A percentile compares a stretch with the other conserved stretches of the same genome.
Conservation (phyloP, 2,113 vertebrate genomes). For the Bufo bufo region DNA sequence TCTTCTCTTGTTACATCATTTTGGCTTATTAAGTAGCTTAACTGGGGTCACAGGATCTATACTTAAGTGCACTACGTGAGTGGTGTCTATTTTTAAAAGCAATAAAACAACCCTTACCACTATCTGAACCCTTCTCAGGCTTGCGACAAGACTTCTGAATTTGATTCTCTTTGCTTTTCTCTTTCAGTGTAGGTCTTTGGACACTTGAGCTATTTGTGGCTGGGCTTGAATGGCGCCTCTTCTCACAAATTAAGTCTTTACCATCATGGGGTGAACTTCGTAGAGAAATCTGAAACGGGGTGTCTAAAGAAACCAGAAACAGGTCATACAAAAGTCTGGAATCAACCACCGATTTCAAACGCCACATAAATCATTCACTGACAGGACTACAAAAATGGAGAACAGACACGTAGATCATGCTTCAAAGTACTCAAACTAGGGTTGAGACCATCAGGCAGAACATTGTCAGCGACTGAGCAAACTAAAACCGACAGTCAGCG, state of each 20-base stretch:
- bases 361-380: background rate
- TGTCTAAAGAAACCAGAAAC: slow-evolving; percentile 62
- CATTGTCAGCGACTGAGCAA: background rate
- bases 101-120: slow-evolving; percentile 67
- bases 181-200: slow-evolving; percentile 68
- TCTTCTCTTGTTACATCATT: too few relatives aligned
- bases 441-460: slow-evolving; percentile 24
- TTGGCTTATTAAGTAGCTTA: too few relatives aligned
- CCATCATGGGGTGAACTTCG: slow-evolving; percentile 68
- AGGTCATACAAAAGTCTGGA: background rate
- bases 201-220: slow-evolving; percentile 69
- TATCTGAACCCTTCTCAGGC: slow-evolving; percentile 66
- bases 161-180: slow-evolving; percentile 72
- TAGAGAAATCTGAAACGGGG: slow-evolving; percentile 68
- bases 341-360: background rate
- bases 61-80: too few relatives aligned
- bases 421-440: slow-evolving; percentile 38
- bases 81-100: too few relatives aligned
- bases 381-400: background rate
- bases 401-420: background rate
- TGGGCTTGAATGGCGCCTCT: slow-evolving; percentile 75
- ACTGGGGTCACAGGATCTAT: too few relatives aligned
- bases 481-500: background rate
- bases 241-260: slow-evolving; percentile 66
- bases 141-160: slow-evolving; percentile 67